Evolutionary conservation across 2,113 vertebrate species (phyloP).

Genomic region (Eira barbara): DNA sequence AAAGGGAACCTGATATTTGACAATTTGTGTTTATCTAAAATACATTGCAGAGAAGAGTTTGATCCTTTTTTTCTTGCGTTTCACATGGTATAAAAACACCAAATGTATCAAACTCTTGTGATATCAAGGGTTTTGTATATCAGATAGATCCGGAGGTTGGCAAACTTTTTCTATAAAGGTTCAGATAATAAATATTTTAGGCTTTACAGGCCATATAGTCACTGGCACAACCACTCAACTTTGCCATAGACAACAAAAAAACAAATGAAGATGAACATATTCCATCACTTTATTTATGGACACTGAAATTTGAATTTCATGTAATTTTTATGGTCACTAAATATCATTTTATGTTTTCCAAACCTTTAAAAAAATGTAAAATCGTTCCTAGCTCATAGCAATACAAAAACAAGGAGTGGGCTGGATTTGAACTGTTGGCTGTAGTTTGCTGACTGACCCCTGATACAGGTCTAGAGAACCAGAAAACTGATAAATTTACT

Average conservation of each 20-base stretch:
- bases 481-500: not conserved
- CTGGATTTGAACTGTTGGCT: not conserved
- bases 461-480: not conserved
- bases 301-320: conserved; percentile 2
- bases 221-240: not conserved
- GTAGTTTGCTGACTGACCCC: not conserved
- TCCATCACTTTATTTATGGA: not conserved
- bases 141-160: not conserved
- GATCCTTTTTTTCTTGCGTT: not conserved
- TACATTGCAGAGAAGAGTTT: not conserved
- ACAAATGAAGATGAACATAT: not conserved
- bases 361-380: not conserved
- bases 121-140: not conserved
- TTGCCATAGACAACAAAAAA: not conserved
- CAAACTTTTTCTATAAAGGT: conserved; percentile 7
- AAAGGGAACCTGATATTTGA: not conserved
- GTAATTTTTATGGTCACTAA: conserved; percentile 6
- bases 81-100: not conserved
- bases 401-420: not conserved
- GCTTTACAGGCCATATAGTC: not conserved
- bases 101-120: not conserved
- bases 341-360: not conserved
- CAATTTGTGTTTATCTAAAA: conserved; percentile 27
- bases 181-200: not conserved
- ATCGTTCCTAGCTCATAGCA: not conserved